phyloP scores from a whole-genome alignment of 1,140 invertebrate species.

The Zelostemma sp. region DNA sequence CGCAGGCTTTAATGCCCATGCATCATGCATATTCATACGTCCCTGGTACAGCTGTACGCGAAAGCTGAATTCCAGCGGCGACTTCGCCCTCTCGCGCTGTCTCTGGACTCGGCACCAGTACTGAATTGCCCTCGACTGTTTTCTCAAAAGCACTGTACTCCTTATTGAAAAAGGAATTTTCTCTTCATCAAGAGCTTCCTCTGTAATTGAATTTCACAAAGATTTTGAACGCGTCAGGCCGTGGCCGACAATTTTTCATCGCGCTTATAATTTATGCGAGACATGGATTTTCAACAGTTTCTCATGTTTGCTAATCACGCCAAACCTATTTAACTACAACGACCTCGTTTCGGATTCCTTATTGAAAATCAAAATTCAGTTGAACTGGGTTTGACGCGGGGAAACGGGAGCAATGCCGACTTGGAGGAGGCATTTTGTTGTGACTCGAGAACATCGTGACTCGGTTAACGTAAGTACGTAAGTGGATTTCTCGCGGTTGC shows the following conservation, averaged over 20 bases:
- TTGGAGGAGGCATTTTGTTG: constrained; percentile 31
- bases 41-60: constrained; percentile 65
- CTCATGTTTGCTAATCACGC: constrained; percentile 18
- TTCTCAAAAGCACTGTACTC: constrained; percentile 13
- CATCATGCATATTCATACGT: constrained; percentile 71
- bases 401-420: constrained; percentile 21
- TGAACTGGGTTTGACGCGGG: constrained; percentile 35
- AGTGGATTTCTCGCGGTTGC: constrained; percentile 41
- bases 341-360: constrained; percentile 30
- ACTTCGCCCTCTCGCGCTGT: constrained; percentile 35
- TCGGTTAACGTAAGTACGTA: constrained; percentile 34
- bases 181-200: no score
- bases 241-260: no score
- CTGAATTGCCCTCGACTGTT: not conserved
- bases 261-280: no score
- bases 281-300: constrained; percentile 22
- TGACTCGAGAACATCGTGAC: constrained; percentile 36
- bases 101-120: constrained; percentile 17
- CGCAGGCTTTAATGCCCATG: constrained; percentile 68
- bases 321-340: constrained; percentile 20
- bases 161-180: constrained; percentile 68
- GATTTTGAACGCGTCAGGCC: no score
- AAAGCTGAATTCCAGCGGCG: constrained; percentile 66
- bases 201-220: no score
- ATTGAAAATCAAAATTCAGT: constrained; percentile 54